Evolutionary conservation across 2,888 invertebrate genomes (phyloP).

Genomic region (Tipula helvola): DNA sequence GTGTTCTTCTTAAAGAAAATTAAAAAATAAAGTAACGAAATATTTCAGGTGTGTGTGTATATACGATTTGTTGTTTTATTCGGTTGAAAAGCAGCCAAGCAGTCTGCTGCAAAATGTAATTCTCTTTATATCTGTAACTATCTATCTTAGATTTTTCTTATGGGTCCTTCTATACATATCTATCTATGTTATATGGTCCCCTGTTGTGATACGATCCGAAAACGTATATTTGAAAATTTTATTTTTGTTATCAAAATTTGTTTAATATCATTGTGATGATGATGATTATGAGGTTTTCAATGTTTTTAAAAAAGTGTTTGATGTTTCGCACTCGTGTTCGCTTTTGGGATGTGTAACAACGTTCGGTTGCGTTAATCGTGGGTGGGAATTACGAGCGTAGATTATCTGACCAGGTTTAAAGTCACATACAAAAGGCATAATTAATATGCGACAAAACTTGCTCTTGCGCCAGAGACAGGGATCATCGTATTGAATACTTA

Average conservation of each 20-base stretch:
- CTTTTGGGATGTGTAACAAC: background rate
- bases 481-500: too few species aligned
- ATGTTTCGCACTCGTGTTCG: background rate
- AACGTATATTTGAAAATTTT: background rate
- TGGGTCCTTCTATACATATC: background rate
- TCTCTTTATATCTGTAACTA: background rate
- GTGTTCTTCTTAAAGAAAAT: background rate
- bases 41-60: background rate
- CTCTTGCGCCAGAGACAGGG: too few species aligned
- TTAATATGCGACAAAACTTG: too few species aligned
- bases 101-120: background rate
- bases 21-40: background rate
- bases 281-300: background rate
- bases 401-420: too few species aligned
- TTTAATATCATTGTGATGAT: background rate
- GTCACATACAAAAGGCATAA: too few species aligned
- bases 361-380: too few species aligned
- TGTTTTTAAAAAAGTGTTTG: background rate
- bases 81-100: background rate
- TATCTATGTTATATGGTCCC: background rate
- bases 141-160: background rate
- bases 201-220: background rate
- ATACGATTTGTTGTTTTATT: background rate
- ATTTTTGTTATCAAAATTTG: background rate
- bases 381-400: too few species aligned